Conservation (phyloP, 37 sponge, comb jelly and placozoan genomes). For the Haliclona indistincta region DNA sequence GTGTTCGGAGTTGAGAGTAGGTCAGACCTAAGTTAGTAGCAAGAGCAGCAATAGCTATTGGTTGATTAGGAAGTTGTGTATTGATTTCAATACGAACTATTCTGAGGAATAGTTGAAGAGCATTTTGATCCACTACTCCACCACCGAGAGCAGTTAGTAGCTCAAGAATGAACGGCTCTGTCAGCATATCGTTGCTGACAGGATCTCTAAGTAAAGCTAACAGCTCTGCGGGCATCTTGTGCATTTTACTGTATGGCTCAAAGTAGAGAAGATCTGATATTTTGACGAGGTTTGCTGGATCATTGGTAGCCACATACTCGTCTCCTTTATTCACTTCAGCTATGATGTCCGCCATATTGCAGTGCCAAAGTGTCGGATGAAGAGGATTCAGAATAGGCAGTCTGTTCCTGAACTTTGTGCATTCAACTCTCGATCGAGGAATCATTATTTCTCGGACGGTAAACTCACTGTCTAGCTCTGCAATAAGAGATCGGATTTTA, state of each 20-base stretch:
- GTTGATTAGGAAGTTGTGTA: no score
- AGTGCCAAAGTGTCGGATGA: not conserved
- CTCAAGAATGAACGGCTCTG: not conserved
- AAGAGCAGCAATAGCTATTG: no score
- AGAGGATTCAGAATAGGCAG: not conserved
- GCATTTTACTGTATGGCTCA: slow-evolving; percentile 4
- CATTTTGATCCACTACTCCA: not conserved
- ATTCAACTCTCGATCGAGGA: no score
- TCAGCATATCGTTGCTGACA: not conserved
- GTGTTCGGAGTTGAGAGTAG: not conserved
- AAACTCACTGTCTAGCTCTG: not conserved
- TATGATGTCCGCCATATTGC: slow-evolving; percentile 5
- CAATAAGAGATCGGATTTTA: not conserved
- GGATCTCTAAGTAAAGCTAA: not conserved
- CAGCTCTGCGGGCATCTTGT: not conserved
- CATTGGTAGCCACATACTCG: no score
- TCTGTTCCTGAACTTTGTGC: not conserved
- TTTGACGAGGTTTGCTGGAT: no score
- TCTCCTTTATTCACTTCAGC: no score
- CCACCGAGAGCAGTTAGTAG: not conserved
- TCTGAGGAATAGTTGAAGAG: not conserved
- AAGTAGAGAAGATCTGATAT: not conserved
- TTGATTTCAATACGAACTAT: not conserved
- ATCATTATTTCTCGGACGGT: slow-evolving; percentile 1
- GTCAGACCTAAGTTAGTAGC: not conserved